These are phyloP conservation scores for Brachypodius melanocephalos DNA, from an alignment of 2,113 vertebrate genomes.

Conservation along the genomic window DNA sequence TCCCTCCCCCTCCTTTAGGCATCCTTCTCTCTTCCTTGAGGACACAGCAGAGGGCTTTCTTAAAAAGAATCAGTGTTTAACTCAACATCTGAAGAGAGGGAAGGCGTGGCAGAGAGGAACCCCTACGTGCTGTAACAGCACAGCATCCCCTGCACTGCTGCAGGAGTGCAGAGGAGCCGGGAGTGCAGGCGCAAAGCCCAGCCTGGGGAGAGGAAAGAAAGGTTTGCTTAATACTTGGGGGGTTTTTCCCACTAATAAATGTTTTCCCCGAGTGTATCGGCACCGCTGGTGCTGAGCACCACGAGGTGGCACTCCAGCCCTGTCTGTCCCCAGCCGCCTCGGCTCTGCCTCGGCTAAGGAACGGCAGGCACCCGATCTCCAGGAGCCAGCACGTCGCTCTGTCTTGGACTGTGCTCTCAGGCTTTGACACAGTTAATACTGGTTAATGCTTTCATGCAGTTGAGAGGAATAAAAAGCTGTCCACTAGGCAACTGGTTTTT, in stretches of 20 bases:
- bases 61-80: neutral
- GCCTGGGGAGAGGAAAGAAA: neutral
- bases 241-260: rapidly evolving
- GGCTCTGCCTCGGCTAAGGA: rapidly evolving
- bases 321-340: neutral
- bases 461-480: neutral
- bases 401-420: rapidly evolving
- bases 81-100: neutral
- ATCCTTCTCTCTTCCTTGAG: neutral
- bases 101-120: neutral
- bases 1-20: neutral
- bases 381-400: rapidly evolving
- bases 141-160: neutral
- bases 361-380: rapidly evolving
- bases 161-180: neutral
- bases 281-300: neutral
- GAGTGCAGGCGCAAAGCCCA: rapidly evolving
- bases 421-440: neutral
- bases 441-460: neutral
- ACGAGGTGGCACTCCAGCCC: slow-evolving; percentile 56
- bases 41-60: neutral
- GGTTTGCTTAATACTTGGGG: neutral
- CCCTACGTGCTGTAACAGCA: rapidly evolving
- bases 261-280: rapidly evolving
- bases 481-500: neutral